Base-by-base conservation (phyloP, 2,888 invertebrate genomes). In the Plagiodera versicolora region DNA sequence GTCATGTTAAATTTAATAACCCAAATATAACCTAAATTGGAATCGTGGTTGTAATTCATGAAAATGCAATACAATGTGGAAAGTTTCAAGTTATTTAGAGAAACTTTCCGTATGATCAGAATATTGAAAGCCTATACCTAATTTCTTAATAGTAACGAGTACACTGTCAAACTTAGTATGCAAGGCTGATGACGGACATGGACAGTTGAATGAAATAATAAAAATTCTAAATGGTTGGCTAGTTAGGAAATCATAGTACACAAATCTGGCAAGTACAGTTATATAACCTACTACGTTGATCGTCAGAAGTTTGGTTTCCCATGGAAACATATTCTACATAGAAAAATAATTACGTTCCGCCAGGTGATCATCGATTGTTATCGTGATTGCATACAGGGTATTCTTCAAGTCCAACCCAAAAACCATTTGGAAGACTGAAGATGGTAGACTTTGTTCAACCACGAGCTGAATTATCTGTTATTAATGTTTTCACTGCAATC, bases 151-250 rank as follows among this genome's bases (percentile, higher is more conserved):
- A 46, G 48, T 55, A 58, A 54, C 50, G 54, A 58, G 56, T 60
- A 39, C 56, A 60, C 44, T 54, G 14, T 28, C 17, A 49, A 55
- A 61, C 61, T 61, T 61, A 61, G 61, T 61, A 61, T 61, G 61
- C 61, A 54, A 45, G 49, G 61, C 58, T 50, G 44, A 51, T 28
- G 50, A 35, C 57, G 24, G 39, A 55, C 51, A 61, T 49, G 61
- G 54, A 61, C 39, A 61, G 61, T 61, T 61, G 61, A 58, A 61
- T 58, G 58, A 61, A 61, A 61, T 61, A 54, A 61, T 61, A 61
- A 61, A 54, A 53, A 61, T 61, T 61, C 61, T 58, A 50, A 46
- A 50, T 32, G 57, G 54, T 50, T 58, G 53, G 48, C 46, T 52
- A 58, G 54, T 61, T 61, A 61, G 58, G 61, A 61, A 61, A 61